Base-by-base conservation (phyloP, 1,140 invertebrate genomes). In the Aphelenchoides avenae region DNA sequence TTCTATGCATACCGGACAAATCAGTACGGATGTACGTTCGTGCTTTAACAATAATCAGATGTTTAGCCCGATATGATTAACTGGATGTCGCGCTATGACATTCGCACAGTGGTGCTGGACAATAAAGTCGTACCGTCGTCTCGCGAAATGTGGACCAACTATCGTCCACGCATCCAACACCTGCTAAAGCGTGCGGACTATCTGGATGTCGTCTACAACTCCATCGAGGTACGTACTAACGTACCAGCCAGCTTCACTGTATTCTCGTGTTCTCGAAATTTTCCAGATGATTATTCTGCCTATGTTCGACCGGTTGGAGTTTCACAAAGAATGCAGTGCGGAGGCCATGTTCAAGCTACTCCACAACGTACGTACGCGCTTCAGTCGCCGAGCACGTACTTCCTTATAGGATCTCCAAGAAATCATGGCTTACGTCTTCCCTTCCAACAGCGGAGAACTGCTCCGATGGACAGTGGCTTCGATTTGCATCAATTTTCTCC, bases 1-100 rank as follows among this genome's bases (percentile, higher is more conserved):
- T 61, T 13, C 20, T 61, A 11, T 61, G 59, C 30, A 27, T 66
- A 7, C 59, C 59, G 29, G 27, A 11, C 11, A 30, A 27, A 64
- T 26, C 30, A 20, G 58, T 66, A 50, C 22, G 26, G 6, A 2
- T 7, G 26, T 6, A 1, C 26, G 3, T 61, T 51, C 27, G 55
- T 7, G 55, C 9, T 11, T 7, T 11, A 57, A 13, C 9, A 9
- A 22, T 52, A 57, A 52, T 6, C 6, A 27, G 29, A 61, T 6
- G 26, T 60, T 62, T 39, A 60, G 57, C 48, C 22, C 20, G 26
- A 64, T 18, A 47, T 60, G n/a, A 20, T 39, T 29, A 61, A 66
- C 4, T 58, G 64, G 61, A 24, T 61, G 27, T 22, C 20, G 22
- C 60, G 42, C 6, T 61, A 61, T 48, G 37, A 61, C 13, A 66